A percentile compares a stretch with the other conserved stretches of the same genome.
phyloP scores from a whole-genome alignment of 1,140 invertebrate genomes.

The Neomicropteryx cornuta region DNA sequence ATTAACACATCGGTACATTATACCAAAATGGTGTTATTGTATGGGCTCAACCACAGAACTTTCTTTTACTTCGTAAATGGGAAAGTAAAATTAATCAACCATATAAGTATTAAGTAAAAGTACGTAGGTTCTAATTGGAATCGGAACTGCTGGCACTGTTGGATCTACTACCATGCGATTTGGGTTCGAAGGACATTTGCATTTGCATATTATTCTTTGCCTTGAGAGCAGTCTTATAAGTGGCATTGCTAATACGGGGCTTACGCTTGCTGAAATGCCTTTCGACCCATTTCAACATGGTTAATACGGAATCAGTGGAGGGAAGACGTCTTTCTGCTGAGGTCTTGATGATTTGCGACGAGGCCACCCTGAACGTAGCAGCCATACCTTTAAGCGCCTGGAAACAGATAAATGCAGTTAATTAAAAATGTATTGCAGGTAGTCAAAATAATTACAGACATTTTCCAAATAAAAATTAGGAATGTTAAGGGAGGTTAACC shows the following conservation, averaged over 20 bases:
- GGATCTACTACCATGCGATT: slow-evolving; percentile 9
- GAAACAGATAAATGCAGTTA: slow-evolving; percentile 11
- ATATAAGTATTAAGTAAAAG: too few relatives aligned
- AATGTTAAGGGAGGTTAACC: too few relatives aligned
- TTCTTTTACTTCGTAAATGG: too few relatives aligned
- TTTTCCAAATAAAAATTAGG: too few relatives aligned
- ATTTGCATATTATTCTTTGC: slow-evolving; percentile 53
- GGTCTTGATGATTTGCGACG: slow-evolving; percentile 74
- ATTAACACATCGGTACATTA: too few relatives aligned
- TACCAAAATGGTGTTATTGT: too few relatives aligned
- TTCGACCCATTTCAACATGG: slow-evolving; percentile 83
- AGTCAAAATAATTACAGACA: too few relatives aligned
- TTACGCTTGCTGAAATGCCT: slow-evolving; percentile 67
- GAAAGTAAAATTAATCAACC: too few relatives aligned
- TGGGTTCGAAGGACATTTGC: slow-evolving; percentile 54
- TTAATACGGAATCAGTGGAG: slow-evolving; percentile 77
- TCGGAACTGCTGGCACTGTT: slow-evolving; percentile 22
- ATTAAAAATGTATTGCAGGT: neutral
- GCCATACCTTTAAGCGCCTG: slow-evolving; percentile 82
- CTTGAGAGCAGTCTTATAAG: slow-evolving; percentile 43
- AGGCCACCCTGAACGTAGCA: slow-evolving; percentile 77
- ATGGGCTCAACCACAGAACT: too few relatives aligned
- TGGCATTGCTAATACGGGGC: slow-evolving; percentile 46
- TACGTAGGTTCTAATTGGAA: too few relatives aligned
- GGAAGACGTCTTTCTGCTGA: slow-evolving; percentile 75